Percentiles rank a stretch among this genome's conserved stretches.
Evolutionary conservation across 1,140 invertebrate genomes (phyloP).

Genomic region (Scaptomyza montana): DNA sequence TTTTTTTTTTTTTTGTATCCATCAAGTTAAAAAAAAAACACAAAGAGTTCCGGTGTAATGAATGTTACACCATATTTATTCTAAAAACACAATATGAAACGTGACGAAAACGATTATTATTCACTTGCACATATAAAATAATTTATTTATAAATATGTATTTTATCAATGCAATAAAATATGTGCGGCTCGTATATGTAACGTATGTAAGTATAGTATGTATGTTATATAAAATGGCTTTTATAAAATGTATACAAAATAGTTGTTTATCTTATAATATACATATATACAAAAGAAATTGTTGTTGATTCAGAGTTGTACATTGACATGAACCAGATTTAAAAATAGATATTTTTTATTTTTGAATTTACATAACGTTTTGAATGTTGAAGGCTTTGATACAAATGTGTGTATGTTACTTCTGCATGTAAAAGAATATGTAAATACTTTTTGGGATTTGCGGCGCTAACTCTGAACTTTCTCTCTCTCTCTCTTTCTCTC

Average conservation of each 20-base stretch:
- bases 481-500: neutral
- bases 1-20: too few relatives aligned
- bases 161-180: conserved; percentile 30
- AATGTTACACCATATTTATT: too few relatives aligned
- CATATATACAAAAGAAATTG: conserved; percentile 39
- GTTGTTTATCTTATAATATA: conserved; percentile 39
- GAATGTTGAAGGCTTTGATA: neutral
- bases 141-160: conserved; percentile 44
- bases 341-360: conserved; percentile 1
- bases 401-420: neutral
- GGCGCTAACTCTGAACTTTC: conserved; percentile 12
- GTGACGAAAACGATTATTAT: neutral
- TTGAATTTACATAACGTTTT: conserved; percentile 13
- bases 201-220: conserved; percentile 10
- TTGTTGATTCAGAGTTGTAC: neutral
- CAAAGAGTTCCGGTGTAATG: too few relatives aligned
- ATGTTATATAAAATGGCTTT: conserved; percentile 40
- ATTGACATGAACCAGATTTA: conserved; percentile 5
- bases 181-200: conserved; percentile 8
- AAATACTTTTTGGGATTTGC: conserved; percentile 30
- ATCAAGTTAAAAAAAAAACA: too few relatives aligned
- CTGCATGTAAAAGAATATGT: conserved; percentile 3
- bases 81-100: neutral
- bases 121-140: conserved; percentile 19
- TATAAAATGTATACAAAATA: conserved; percentile 48